Evolutionary conservation across 2,888 invertebrate genomes (phyloP), one percentile per base, ranked within the genome.

Genomic region (Colostygia pectinataria): DNA sequence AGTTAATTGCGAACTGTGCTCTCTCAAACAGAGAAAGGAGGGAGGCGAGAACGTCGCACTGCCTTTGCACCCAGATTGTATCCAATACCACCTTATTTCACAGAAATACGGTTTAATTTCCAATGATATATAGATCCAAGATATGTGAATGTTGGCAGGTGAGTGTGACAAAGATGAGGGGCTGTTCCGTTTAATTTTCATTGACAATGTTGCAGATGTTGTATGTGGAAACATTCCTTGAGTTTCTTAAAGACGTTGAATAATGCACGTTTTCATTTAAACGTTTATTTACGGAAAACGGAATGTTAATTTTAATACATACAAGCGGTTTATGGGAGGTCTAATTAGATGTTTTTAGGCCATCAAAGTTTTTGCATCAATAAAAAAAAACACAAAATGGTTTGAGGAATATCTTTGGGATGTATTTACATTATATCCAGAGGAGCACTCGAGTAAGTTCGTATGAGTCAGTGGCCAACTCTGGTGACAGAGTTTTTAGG

Each of bases 1-100:
- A 68, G 80, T 83, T 85, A 84, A 85, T 85, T 84, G 81, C 77
- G 63, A 80, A 64, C 70, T 67, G 66, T 69, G 73, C 71, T 69
- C 68, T 59, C 59, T 66, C 76, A 74, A 77, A 74, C 72, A 78
- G 66, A 73, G 73, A 70, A 81, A 77, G 71, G 74, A 74, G 71
- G 76, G 66, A 66, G 67, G 62, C 51, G 66, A 63, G 64, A 53
- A 59, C 52, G 53, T 48, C 23, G 29, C 29, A 10, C 25, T 38
- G 33, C 43, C 25, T 12, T 42, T 37, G 12, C 25, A 25, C n/a
- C 10, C 12, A 34, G 10, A 23, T 33, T 9, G 12, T 12, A 33
- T 5, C 29, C 29, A 8, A 1, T 9, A 2, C 6, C 14, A 20
- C 31, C 34, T 36, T 44, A 52, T 8, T 20, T 9, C 0, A 2